These are phyloP conservation scores for Hemichromis elongatus DNA, from an alignment of 2,113 vertebrate species.

Conservation along the genomic window DNA sequence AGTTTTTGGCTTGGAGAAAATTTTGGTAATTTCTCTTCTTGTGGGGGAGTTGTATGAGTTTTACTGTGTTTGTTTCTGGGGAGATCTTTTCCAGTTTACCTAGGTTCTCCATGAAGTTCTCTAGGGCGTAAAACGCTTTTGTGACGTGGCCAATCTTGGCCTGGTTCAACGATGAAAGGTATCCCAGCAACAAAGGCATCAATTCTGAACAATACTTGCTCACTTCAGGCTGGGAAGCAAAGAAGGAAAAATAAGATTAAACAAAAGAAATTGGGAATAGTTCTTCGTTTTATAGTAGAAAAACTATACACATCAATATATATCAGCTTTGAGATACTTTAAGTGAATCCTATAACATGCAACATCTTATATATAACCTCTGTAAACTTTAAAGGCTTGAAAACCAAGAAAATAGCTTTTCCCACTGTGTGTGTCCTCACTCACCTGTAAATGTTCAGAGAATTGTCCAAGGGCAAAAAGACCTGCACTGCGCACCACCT, in stretches of 20 bases:
- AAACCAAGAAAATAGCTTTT: neutral
- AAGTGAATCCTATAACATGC: neutral
- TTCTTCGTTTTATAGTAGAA: neutral
- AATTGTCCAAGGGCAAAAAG: constrained; percentile 89
- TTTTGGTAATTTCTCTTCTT: neutral
- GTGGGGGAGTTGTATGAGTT: neutral
- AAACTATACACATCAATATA: neutral
- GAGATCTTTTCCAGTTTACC: constrained; percentile 63
- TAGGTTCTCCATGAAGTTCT: constrained; percentile 88
- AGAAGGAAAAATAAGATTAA: neutral
- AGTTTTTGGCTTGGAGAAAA: neutral
- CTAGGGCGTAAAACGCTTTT: constrained; percentile 87
- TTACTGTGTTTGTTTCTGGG: neutral
- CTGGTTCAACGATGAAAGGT: constrained; percentile 77
- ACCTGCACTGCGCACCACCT: constrained; percentile 80
- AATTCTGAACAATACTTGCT: constrained; percentile 79
- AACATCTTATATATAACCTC: neutral
- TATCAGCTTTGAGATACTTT: neutral
- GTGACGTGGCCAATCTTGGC: constrained; percentile 78
- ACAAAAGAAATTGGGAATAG: neutral
- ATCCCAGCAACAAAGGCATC: constrained; percentile 83
- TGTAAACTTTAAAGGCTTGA: neutral
- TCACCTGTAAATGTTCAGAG: constrained; percentile 86
- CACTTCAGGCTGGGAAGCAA: constrained; percentile 77
- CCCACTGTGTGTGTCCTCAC: neutral